Conservation (phyloP, 2,888 invertebrate genomes). For the Cecidostiba fungosa region DNA sequence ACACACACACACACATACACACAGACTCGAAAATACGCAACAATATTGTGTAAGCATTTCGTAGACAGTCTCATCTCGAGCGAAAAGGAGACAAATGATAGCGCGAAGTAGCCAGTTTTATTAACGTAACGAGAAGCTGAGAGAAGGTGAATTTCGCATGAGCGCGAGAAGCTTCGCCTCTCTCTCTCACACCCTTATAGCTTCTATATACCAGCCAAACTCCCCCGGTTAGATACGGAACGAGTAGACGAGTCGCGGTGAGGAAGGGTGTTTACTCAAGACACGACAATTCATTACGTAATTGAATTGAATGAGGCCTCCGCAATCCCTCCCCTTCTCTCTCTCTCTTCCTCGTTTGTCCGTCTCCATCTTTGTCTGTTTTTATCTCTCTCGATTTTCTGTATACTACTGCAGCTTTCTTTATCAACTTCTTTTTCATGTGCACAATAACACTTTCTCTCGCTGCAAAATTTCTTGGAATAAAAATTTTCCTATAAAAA, state of each 20-base stretch:
- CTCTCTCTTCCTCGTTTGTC: conserved; percentile 45
- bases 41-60: background rate
- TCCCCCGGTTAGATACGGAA: background rate
- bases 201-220: too few species aligned
- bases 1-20: too few species aligned
- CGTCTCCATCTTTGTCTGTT: background rate
- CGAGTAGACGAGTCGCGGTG: conserved; percentile 65
- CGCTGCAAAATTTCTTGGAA: too few species aligned
- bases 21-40: background rate
- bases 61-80: background rate
- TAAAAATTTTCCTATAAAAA: too few species aligned
- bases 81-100: conserved; percentile 47
- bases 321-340: conserved; percentile 62
- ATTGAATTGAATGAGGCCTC: conserved; percentile 79
- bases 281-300: conserved; percentile 81
- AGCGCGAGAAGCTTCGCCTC: conserved; percentile 14
- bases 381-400: conserved; percentile 26
- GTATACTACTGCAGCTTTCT: background rate
- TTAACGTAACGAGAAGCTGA: conserved; percentile 61
- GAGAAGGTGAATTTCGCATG: conserved; percentile 55
- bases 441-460: too few species aligned
- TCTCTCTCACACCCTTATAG: background rate
- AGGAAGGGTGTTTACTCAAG: conserved; percentile 80
- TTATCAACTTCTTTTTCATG: background rate
- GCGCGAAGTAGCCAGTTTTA: conserved; percentile 49